These are phyloP conservation scores for Machaerirhynchus nigripectus DNA, from an alignment of 2,113 vertebrate species.

Conservation along the genomic window DNA sequence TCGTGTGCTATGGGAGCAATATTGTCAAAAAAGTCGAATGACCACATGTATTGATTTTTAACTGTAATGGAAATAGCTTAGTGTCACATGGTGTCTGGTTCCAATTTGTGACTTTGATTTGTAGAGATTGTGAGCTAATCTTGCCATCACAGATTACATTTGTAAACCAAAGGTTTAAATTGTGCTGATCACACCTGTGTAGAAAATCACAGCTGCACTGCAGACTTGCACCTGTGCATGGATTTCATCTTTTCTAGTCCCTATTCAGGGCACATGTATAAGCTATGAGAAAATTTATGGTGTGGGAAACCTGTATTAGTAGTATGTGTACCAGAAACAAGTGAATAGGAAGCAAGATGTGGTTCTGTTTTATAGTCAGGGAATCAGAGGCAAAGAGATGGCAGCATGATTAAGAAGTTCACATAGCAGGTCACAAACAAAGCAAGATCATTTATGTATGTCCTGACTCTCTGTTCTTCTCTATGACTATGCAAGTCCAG, in stretches of 20 bases:
- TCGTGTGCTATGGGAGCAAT: background rate
- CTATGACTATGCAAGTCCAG: background rate
- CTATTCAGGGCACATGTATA: background rate
- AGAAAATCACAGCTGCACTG: constrained; percentile 31
- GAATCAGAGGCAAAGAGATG: background rate
- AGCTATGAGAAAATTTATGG: background rate
- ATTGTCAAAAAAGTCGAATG: background rate
- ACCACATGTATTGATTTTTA: constrained; percentile 28
- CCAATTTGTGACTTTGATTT: constrained; percentile 53
- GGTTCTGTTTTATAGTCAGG: background rate
- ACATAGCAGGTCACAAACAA: background rate
- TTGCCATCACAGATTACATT: constrained; percentile 31
- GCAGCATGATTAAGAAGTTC: background rate
- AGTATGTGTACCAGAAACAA: background rate
- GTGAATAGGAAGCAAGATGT: background rate
- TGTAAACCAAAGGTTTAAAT: constrained; percentile 46
- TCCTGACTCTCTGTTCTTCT: background rate
- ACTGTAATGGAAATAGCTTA: constrained; percentile 6
- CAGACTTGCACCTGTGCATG: constrained; percentile 40
- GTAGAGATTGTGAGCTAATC: constrained; percentile 51
- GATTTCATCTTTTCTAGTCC: constrained; percentile 8
- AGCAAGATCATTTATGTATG: background rate
- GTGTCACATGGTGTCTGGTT: constrained; percentile 24
- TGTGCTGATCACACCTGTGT: constrained; percentile 12
- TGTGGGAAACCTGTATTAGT: background rate